Evolutionary conservation across 2,888 invertebrate genomes (phyloP).

Genomic region (Phanerotoma sp.): DNA sequence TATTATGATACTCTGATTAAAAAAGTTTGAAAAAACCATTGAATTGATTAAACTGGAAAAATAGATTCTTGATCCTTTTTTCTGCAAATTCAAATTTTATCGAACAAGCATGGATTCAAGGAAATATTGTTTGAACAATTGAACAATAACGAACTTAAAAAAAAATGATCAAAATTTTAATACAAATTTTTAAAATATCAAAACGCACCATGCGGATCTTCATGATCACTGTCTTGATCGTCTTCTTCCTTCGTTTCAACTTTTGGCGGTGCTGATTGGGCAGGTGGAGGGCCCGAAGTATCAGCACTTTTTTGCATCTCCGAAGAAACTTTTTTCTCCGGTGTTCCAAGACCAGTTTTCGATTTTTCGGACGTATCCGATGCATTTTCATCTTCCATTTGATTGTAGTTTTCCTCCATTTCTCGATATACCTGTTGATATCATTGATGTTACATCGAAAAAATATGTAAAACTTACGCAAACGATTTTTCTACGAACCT

Average conservation of each 20-base stretch:
- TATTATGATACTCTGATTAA: no score
- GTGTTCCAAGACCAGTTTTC: slow-evolving; percentile 58
- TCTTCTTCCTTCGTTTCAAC: slow-evolving; percentile 58
- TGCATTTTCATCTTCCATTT: slow-evolving; percentile 64
- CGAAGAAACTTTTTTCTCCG: slow-evolving; percentile 46
- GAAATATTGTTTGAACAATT: no score
- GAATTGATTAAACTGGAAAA: no score
- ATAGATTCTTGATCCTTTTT: no score
- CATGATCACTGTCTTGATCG: slow-evolving; percentile 66
- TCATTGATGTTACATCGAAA: background rate
- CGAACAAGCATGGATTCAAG: no score
- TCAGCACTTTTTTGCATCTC: slow-evolving; percentile 63
- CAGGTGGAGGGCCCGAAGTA: slow-evolving; percentile 58
- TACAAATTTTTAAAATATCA: background rate
- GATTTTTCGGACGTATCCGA: slow-evolving; percentile 67
- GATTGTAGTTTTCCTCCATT: slow-evolving; percentile 68
- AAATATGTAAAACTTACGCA: background rate
- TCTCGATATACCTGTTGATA: slow-evolving; percentile 64
- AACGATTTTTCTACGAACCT: slow-evolving; percentile 50
- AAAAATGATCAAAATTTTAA: no score
- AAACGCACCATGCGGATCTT: slow-evolving; percentile 63
- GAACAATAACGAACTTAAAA: slow-evolving; percentile 6
- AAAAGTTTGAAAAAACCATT: no score
- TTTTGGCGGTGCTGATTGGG: slow-evolving; percentile 60
- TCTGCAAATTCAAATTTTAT: no score